phyloP scores from a whole-genome alignment of 1,140 invertebrate genomes.

The Macrotrachela quadricornifera region DNA sequence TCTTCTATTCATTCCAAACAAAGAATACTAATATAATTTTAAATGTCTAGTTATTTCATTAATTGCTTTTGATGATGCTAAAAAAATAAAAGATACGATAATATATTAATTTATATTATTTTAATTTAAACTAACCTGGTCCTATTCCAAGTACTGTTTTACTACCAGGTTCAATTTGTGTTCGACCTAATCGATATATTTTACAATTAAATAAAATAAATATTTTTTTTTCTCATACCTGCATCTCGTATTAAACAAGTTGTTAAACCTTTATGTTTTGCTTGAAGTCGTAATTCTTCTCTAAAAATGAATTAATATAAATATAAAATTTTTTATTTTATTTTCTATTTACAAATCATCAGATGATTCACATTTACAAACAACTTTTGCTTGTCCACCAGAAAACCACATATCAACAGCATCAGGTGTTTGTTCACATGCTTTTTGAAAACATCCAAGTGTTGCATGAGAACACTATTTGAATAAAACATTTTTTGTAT shows the following conservation, averaged over 20 bases:
- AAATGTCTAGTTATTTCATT: too few relatives aligned
- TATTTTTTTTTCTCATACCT: background rate
- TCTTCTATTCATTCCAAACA: too few relatives aligned
- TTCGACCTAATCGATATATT: background rate
- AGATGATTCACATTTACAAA: conserved; percentile 1
- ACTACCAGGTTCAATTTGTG: conserved; percentile 7
- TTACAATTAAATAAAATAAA: too few relatives aligned
- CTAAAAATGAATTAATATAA: background rate
- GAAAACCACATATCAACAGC: background rate
- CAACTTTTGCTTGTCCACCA: conserved; percentile 6
- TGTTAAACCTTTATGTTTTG: conserved; percentile 1
- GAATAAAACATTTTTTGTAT: background rate
- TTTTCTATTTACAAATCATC: conserved; percentile 1
- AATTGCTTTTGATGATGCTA: too few relatives aligned
- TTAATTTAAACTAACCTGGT: conserved; percentile 1
- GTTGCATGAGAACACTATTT: conserved; percentile 63
- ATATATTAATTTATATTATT: too few relatives aligned
- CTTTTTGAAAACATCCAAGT: conserved; percentile 39
- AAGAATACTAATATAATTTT: too few relatives aligned
- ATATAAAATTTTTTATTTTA: background rate
- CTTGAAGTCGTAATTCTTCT: conserved; percentile 1
- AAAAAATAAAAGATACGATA: too few relatives aligned
- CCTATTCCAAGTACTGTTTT: conserved; percentile 8
- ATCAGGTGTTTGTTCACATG: background rate
- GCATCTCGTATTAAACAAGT: conserved; percentile 2